A percentile compares a stretch with the other conserved stretches of the same genome.
Evolutionary conservation across 2,113 vertebrate species (phyloP).

Genomic region (Neolamprologus devosi): DNA sequence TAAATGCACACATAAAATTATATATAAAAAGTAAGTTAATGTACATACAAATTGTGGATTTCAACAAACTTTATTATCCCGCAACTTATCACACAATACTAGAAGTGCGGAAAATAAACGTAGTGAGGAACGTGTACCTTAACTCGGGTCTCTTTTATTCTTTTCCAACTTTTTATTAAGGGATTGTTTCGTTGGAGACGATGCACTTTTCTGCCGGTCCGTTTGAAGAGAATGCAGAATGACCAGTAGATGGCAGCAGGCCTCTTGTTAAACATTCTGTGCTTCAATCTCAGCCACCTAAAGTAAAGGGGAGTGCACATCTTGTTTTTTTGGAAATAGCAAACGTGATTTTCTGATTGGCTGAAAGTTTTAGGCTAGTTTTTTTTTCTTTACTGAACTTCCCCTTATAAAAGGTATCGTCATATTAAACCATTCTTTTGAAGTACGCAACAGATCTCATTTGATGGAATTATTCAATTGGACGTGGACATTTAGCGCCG

Average conservation of each 20-base stretch:
- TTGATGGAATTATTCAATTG: constrained; percentile 18
- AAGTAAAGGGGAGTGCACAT: neutral
- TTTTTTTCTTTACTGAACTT: neutral
- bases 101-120: neutral
- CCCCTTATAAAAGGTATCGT: constrained; percentile 43
- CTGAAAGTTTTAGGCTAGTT: constrained; percentile 7
- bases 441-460: neutral
- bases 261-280: neutral
- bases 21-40: too few relatives aligned
- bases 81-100: neutral
- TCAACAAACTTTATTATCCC: neutral
- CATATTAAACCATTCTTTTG: neutral
- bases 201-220: too few relatives aligned
- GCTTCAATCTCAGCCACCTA: neutral
- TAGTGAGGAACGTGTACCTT: neutral
- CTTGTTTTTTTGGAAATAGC: neutral
- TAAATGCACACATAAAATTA: neutral
- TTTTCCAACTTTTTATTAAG: neutral
- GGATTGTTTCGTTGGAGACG: neutral
- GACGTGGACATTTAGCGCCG: neutral
- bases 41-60: neutral
- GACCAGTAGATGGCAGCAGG: constrained; percentile 51
- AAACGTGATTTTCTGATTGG: constrained; percentile 52
- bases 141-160: neutral
- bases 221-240: neutral